These are phyloP conservation scores for Argyresthia goedartella DNA, from an alignment of 2,888 invertebrate species.

Conservation along the genomic window DNA sequence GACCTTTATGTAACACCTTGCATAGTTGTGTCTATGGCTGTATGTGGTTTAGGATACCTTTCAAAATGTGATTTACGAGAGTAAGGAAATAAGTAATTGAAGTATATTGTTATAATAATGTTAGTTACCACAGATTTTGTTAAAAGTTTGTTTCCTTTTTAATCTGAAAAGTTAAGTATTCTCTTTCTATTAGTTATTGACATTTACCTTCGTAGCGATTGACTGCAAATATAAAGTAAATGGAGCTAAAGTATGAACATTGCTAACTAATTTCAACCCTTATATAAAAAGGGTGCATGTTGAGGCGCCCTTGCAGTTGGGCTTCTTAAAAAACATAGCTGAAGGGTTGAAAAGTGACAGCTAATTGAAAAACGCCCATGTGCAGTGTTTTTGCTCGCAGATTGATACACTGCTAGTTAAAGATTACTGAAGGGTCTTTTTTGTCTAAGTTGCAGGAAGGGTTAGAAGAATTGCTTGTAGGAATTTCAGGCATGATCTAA, in stretches of 20 bases:
- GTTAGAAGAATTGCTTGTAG: not conserved
- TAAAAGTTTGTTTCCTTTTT: too few relatives aligned
- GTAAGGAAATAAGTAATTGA: too few relatives aligned
- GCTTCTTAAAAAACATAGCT: conserved; percentile 7
- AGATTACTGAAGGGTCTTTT: conserved; percentile 33
- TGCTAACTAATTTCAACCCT: not conserved
- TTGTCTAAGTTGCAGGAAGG: not conserved
- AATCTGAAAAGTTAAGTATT: too few relatives aligned
- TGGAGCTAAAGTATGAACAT: not conserved
- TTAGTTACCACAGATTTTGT: too few relatives aligned
- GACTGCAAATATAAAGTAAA: not conserved
- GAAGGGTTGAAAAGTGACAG: conserved; percentile 65
- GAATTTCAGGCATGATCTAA: conserved; percentile 25
- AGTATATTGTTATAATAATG: too few relatives aligned
- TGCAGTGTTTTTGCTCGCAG: conserved; percentile 56
- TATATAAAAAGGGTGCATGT: not conserved
- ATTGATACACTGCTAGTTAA: conserved; percentile 43
- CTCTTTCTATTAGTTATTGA: too few relatives aligned
- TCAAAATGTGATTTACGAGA: too few relatives aligned
- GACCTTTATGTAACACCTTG: too few relatives aligned
- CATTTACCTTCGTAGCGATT: too few relatives aligned
- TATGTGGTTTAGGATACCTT: too few relatives aligned
- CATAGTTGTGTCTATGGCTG: too few relatives aligned
- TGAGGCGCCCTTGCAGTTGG: not conserved
- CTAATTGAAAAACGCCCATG: conserved; percentile 68